Evolutionary conservation across 2,888 invertebrate genomes (phyloP).

Genomic region (Apocheima hispidaria): DNA sequence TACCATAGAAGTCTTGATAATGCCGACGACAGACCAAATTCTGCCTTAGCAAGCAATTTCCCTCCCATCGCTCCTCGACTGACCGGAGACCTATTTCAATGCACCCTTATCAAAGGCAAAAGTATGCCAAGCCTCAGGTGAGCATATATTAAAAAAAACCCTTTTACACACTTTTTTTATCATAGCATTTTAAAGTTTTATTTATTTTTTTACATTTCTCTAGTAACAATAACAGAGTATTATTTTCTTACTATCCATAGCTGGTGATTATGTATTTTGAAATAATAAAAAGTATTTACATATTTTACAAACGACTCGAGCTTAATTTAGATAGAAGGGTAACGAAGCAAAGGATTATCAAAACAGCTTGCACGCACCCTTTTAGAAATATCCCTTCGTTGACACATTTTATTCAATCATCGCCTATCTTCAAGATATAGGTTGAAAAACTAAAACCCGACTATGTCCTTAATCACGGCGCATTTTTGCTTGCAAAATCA

Average conservation of each 20-base stretch:
- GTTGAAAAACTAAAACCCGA: too few relatives aligned
- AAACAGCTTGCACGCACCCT: constrained; percentile 34
- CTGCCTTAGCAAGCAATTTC: constrained; percentile 89
- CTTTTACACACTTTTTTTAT: constrained; percentile 16
- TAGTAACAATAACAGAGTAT: constrained; percentile 16
- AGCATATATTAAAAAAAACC: constrained; percentile 49
- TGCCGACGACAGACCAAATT: constrained; percentile 91
- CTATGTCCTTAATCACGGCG: too few relatives aligned
- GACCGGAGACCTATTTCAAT: constrained; percentile 81
- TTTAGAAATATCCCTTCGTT: constrained; percentile 15
- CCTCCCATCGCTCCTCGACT: constrained; percentile 84
- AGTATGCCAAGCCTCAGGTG: constrained; percentile 98
- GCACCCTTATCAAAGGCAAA: constrained; percentile 95
- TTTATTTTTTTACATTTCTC: constrained; percentile 15
- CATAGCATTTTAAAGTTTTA: constrained; percentile 33
- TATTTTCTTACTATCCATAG: constrained; percentile 25
- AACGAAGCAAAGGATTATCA: constrained; percentile 14
- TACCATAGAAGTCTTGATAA: constrained; percentile 94
- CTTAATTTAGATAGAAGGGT: constrained; percentile 32
- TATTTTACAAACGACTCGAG: constrained; percentile 15
- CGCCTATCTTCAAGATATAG: too few relatives aligned
- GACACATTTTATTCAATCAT: constrained; percentile 16
- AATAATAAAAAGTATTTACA: constrained; percentile 12
- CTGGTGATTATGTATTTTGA: constrained; percentile 12
- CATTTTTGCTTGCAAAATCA: too few relatives aligned